Evolutionary conservation across 2,113 vertebrate genomes (phyloP).

Genomic region (Saimiri boliviensis): DNA sequence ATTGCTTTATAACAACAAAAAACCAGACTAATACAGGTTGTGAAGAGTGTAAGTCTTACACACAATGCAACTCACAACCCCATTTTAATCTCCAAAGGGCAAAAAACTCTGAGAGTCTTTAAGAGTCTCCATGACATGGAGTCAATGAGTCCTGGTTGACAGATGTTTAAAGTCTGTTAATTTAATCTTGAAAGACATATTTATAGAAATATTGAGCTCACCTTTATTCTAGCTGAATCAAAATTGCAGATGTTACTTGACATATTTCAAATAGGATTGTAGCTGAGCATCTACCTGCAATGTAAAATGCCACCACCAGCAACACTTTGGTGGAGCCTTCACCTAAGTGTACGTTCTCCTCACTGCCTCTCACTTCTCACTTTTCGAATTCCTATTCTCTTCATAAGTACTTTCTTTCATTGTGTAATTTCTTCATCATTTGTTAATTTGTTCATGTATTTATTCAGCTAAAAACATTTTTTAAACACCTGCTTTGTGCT

Average conservation of each 20-base stretch:
- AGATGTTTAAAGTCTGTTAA: background rate
- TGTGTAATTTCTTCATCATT: background rate
- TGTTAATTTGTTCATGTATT: background rate
- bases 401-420: background rate
- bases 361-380: background rate
- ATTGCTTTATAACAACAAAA: background rate
- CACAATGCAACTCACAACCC: background rate
- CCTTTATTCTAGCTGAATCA: background rate
- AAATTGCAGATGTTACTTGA: background rate
- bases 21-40: background rate
- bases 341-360: background rate
- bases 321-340: background rate
- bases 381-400: background rate
- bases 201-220: background rate
- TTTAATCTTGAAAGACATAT: background rate
- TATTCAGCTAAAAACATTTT: background rate
- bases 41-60: conserved; percentile 49
- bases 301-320: background rate
- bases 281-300: background rate
- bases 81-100: conserved; percentile 47
- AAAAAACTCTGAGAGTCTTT: background rate
- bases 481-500: background rate
- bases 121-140: background rate
- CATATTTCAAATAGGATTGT: background rate
- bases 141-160: background rate